Percentiles rank a stretch among this genome's conserved stretches.
Evolutionary conservation across 2,797 vertebrate species (phyloP).

Genomic region (Scomberomorus guttatus): DNA sequence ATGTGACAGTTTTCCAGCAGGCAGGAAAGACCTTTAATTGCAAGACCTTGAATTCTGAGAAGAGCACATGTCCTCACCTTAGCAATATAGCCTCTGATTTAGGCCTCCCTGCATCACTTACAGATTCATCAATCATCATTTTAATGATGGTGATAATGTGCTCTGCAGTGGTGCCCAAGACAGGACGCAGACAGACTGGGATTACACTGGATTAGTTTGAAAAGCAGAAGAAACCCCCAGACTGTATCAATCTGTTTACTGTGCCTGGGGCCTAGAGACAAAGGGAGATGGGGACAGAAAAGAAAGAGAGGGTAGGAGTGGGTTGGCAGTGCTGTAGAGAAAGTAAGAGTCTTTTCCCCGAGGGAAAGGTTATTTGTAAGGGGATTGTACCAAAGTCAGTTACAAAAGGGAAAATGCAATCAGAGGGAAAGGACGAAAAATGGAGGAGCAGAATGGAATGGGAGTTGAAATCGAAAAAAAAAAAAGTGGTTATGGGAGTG

Average conservation of each 20-base stretch:
- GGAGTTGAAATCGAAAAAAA: slow-evolving; percentile 64
- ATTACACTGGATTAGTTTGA: slow-evolving; percentile 74
- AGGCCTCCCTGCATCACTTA: slow-evolving; percentile 31
- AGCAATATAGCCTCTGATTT: slow-evolving; percentile 10
- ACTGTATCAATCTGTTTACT: slow-evolving; percentile 66
- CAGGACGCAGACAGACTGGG: slow-evolving; percentile 46
- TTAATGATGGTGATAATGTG: slow-evolving; percentile 55
- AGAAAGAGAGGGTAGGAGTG: slow-evolving; percentile 35
- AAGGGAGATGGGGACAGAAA: slow-evolving; percentile 42
- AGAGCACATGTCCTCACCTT: background rate
- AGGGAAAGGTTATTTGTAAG: slow-evolving; percentile 81
- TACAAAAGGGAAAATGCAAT: slow-evolving; percentile 78
- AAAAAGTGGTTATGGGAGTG: slow-evolving; percentile 33
- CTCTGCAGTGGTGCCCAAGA: slow-evolving; percentile 37
- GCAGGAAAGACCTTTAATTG: background rate
- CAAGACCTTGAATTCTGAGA: slow-evolving; percentile 3
- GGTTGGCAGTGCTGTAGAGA: slow-evolving; percentile 47
- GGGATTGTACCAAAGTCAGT: slow-evolving; percentile 82
- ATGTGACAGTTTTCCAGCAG: background rate
- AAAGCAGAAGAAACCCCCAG: slow-evolving; percentile 52
- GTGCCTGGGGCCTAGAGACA: slow-evolving; percentile 64
- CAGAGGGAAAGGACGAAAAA: slow-evolving; percentile 45
- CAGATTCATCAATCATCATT: slow-evolving; percentile 54
- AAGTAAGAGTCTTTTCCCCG: slow-evolving; percentile 64
- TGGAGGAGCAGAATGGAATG: slow-evolving; percentile 59